Evolutionary conservation across 2,113 vertebrate genomes (phyloP).

Genomic region (Turnix velox): DNA sequence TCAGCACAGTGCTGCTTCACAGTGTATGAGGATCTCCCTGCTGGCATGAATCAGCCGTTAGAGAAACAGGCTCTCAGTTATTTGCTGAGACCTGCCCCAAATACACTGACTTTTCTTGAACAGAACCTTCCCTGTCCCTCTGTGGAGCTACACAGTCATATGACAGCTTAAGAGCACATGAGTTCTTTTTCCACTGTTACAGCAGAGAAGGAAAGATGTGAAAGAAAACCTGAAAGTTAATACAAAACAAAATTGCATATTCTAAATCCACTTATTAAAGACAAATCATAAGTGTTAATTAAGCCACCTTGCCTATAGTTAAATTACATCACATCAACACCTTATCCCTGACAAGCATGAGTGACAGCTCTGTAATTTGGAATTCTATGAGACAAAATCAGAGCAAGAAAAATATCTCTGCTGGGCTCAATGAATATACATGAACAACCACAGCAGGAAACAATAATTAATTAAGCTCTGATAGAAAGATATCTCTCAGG

Average conservation of each 20-base stretch:
- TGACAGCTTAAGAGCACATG: neutral
- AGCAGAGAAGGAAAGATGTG: neutral
- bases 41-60: neutral
- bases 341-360: neutral
- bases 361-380: neutral
- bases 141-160: neutral
- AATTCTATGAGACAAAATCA: neutral
- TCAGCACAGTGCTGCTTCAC: neutral
- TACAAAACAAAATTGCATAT: neutral
- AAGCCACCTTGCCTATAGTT: neutral
- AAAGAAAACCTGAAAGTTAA: neutral
- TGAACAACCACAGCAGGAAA: neutral
- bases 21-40: neutral
- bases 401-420: neutral
- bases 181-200: neutral
- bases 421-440: neutral
- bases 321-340: neutral
- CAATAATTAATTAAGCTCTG: neutral
- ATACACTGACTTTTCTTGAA: neutral
- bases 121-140: neutral
- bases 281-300: neutral
- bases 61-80: neutral
- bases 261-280: neutral
- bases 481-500: neutral
- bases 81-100: neutral